Evolutionary conservation across 2,113 vertebrate genomes (phyloP), one percentile per base, ranked within the genome.

Genomic region (Ailuropoda melanoleuca): DNA sequence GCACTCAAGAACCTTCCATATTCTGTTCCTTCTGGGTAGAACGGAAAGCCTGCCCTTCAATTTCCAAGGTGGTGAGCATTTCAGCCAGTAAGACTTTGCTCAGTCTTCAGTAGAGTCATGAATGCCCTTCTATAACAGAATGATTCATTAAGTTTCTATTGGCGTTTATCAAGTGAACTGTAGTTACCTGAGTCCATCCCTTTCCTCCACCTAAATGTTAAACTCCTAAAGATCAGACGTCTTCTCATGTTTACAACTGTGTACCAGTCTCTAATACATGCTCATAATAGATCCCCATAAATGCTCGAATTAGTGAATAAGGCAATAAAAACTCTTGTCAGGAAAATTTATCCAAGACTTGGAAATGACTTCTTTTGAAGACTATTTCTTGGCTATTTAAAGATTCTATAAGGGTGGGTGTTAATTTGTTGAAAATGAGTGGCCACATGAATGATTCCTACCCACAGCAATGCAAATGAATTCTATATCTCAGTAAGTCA

Each of bases 391-490:
- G 37, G 7, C 24, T 48, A 24, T 83, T 88, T 83, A 43, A 68
- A 56, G 53, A 78, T 88, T 77, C 80, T 88, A 14, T 93, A 48
- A 8, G 2, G 24, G 19, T 87, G 13, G 4, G 10, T 86, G 4
- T 83, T 92, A 82, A 93, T 53, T 46, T 96, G 60, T 58, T 90
- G 43, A 50, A 74, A 95, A 90, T 60, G 6, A 90, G 53, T 23
- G 75, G 34, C 48, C 68, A 37, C 68, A 4, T 81, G 17, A 81
- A 26, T 60, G 81, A 64, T 34, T 68, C 10, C 15, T 66, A 31
- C n/a, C 58, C 64, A 82, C 18, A 56, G 4, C 17, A 46, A 19
- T 43, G 21, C 58, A 80, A 58, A 74, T 64, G 8, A 90, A 53
- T 88, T 70, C 26, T 7, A 34, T 24, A 62, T 68, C 19, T 39